These are phyloP conservation scores for Lasioglossum vierecki DNA, from an alignment of 2,888 invertebrate species.

Conservation along the genomic window DNA sequence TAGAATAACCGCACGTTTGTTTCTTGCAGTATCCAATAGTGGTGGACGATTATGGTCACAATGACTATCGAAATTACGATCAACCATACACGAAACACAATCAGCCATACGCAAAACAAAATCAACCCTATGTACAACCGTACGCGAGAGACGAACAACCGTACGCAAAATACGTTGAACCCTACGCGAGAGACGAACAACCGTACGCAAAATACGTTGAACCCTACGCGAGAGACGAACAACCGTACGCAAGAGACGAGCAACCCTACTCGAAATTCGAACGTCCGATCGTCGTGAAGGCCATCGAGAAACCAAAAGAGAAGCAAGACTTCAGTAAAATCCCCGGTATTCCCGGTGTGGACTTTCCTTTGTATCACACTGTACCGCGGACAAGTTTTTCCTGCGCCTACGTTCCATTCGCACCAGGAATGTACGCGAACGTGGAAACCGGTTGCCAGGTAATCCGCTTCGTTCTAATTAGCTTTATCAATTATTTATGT, in stretches of 20 bases:
- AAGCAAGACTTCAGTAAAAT: slow-evolving; percentile 92
- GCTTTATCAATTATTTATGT: slow-evolving; percentile 20
- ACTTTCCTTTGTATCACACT: slow-evolving; percentile 91
- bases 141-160: not conserved
- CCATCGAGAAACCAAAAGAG: slow-evolving; percentile 84
- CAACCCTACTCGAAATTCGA: slow-evolving; percentile 32
- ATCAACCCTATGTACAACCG: not conserved
- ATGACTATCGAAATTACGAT: slow-evolving; percentile 68
- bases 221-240: not conserved
- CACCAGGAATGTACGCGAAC: slow-evolving; percentile 96
- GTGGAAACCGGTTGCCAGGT: slow-evolving; percentile 94
- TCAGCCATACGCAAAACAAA: not conserved
- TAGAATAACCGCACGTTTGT: not conserved
- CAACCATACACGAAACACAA: not conserved
- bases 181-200: not conserved
- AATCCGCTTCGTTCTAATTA: slow-evolving; percentile 28
- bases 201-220: not conserved
- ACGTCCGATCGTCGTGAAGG: slow-evolving; percentile 70
- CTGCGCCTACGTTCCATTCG: slow-evolving; percentile 91
- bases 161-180: not conserved
- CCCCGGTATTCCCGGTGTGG: slow-evolving; percentile 91
- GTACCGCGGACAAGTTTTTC: slow-evolving; percentile 93
- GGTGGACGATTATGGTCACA: slow-evolving; percentile 60
- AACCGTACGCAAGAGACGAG: not conserved
- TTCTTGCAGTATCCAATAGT: slow-evolving; percentile 44